Base-by-base conservation (phyloP, 1,140 invertebrate genomes). In the Apis florea region DNA sequence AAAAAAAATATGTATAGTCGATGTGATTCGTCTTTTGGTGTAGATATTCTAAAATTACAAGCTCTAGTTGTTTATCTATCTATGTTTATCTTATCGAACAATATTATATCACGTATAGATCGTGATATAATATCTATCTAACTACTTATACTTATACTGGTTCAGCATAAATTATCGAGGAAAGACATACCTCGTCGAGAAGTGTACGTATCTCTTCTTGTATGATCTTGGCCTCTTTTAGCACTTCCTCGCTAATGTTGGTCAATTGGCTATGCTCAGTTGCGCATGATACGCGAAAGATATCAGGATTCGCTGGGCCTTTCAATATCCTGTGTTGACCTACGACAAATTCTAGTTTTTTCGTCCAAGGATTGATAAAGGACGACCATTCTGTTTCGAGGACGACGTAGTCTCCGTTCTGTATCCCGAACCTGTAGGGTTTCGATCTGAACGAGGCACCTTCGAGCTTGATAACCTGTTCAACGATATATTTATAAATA, bases 351-450 rank as follows among this genome's bases (percentile, higher is more conserved):
- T 99, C 98, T 72, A 99, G 93, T 93, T 97, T 97, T 90, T 95
- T 95, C 1, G 97, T 97, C 98, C 98, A 99, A 0, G 98, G 98
- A 95, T 99, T 99, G 53, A 98, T 95, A 92, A 98, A 98, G 79
- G 97, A 97, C 0, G 97, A 97, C 97, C 98, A 99, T 92, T 98
- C 97, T 0, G 98, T 98, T 92, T 98, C 97, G 54, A 98, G 92
- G 67, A 96, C 95, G 56, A 97, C 95, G 91, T 95, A 98, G 85
- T 96, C 95, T 1, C 97, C 97, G 92, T 98, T 98, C 90, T 97
- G 96, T 47, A 96, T 95, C 66, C 96, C 94, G 91, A 98, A 97
- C 80, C 97, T 95, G 88, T 96, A 96, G 6, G 97, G 96, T 89
- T 97, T 97, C 89, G 97, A 97, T 83, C 95, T 95, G 89, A 96